Percentiles rank a stretch among this genome's conserved stretches.
Conservation (phyloP, 2,888 invertebrate species). For the Podabrus alpinus region DNA sequence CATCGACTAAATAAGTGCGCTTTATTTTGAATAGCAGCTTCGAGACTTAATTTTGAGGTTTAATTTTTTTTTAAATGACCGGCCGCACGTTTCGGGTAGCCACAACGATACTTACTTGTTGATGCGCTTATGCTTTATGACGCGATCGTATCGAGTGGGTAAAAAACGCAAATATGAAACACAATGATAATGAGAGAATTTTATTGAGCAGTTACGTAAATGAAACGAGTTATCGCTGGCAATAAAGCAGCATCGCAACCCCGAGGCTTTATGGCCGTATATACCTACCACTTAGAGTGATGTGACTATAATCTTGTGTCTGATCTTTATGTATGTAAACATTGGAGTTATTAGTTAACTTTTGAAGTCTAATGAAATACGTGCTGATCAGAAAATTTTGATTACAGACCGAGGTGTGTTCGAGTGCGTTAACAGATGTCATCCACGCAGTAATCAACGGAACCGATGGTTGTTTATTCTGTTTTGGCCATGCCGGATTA, state of each 20-base stretch:
- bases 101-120: background rate
- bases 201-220: slow-evolving; percentile 27
- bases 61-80: background rate
- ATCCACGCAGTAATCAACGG: slow-evolving; percentile 94
- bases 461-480: slow-evolving; percentile 89
- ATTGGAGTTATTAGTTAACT: slow-evolving; percentile 34
- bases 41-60: background rate
- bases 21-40: background rate
- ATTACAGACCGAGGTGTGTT: slow-evolving; percentile 88
- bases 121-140: background rate
- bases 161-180: slow-evolving; percentile 10
- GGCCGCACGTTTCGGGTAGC: background rate
- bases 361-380: slow-evolving; percentile 36
- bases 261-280: slow-evolving; percentile 15
- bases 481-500: slow-evolving; percentile 86
- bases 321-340: slow-evolving; percentile 32
- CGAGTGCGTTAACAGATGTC: slow-evolving; percentile 89
- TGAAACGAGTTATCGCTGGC: slow-evolving; percentile 22
- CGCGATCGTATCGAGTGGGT: background rate
- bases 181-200: slow-evolving; percentile 22
- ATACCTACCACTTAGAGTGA: slow-evolving; percentile 26
- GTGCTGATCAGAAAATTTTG: slow-evolving; percentile 32
- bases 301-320: slow-evolving; percentile 25
- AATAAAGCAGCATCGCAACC: slow-evolving; percentile 15
- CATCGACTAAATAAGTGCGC: background rate